Conservation (phyloP, 2,113 vertebrate species). For the Austrofundulus limnaeus region DNA sequence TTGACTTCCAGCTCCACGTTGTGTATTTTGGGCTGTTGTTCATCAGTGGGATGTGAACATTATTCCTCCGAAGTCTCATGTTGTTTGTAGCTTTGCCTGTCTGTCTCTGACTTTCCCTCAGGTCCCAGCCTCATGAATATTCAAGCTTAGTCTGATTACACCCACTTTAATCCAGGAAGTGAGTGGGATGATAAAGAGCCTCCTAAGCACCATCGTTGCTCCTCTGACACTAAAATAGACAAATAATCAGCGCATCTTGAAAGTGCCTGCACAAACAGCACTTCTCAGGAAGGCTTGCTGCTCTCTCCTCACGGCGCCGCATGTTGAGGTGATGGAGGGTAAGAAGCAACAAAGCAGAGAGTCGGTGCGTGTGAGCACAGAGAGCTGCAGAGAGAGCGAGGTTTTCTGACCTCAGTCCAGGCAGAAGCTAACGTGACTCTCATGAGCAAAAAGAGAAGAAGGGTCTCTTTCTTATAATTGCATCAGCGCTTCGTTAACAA, state of each 20-base stretch:
- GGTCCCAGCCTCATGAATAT: conserved; percentile 53
- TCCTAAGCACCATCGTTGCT: neutral
- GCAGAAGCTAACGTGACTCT: conserved; percentile 30
- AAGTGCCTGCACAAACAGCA: conserved; percentile 7
- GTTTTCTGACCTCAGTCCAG: conserved; percentile 20
- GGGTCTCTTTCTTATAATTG: conserved; percentile 64
- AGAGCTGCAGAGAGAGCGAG: conserved; percentile 14
- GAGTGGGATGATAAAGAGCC: conserved; percentile 61
- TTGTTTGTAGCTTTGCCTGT: conserved; percentile 33
- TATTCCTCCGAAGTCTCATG: neutral
- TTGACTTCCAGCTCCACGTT: too few relatives aligned
- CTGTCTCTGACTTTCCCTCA: conserved; percentile 31
- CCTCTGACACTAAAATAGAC: conserved; percentile 29
- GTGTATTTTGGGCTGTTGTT: too few relatives aligned
- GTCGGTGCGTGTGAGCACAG: too few relatives aligned
- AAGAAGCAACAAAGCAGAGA: neutral
- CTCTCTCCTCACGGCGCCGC: neutral
- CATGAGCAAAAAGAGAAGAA: conserved; percentile 30
- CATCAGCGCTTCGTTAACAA: conserved; percentile 68
- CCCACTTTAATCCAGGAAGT: conserved; percentile 54
- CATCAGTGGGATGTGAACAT: too few relatives aligned
- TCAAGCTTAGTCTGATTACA: conserved; percentile 45
- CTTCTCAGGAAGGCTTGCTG: neutral
- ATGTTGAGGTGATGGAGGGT: neutral
- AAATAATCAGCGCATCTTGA: conserved; percentile 44